A percentile compares a stretch with the other conserved stretches of the same genome.
Evolutionary conservation across 2,888 invertebrate species (phyloP).

Genomic region (Tipula unca): DNA sequence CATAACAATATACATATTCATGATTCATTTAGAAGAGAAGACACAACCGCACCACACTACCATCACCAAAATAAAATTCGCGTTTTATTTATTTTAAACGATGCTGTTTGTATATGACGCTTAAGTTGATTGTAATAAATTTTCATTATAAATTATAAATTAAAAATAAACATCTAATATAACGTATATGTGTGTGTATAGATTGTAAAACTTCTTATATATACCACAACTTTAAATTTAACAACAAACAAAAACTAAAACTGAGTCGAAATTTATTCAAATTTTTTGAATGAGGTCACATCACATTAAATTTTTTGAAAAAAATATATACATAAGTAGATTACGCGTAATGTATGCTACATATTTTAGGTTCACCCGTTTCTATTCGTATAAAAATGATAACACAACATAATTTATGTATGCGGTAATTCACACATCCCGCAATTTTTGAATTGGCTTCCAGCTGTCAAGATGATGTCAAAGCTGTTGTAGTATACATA

Average conservation of each 20-base stretch:
- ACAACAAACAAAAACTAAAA: background rate
- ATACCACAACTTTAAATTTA: background rate
- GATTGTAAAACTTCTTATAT: background rate
- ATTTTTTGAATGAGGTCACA: background rate
- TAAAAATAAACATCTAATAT: background rate
- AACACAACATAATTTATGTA: background rate
- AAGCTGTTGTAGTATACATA: background rate
- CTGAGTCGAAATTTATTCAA: background rate
- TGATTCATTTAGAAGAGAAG: background rate
- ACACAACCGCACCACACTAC: too few species aligned
- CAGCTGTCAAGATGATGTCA: background rate
- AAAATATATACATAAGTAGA: too few species aligned
- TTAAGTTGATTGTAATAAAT: background rate
- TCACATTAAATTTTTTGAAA: background rate
- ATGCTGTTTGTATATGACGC: background rate
- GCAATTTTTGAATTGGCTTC: background rate
- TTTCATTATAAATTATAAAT: background rate
- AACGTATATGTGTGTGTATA: background rate
- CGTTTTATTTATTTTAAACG: background rate
- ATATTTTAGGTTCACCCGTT: background rate
- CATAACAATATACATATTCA: background rate
- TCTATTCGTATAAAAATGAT: background rate
- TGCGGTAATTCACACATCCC: background rate
- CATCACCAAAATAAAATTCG: background rate
- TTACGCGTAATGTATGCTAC: background rate